Evolutionary conservation across 2,797 vertebrate genomes (phyloP).

Genomic region (Lithobates pipiens): DNA sequence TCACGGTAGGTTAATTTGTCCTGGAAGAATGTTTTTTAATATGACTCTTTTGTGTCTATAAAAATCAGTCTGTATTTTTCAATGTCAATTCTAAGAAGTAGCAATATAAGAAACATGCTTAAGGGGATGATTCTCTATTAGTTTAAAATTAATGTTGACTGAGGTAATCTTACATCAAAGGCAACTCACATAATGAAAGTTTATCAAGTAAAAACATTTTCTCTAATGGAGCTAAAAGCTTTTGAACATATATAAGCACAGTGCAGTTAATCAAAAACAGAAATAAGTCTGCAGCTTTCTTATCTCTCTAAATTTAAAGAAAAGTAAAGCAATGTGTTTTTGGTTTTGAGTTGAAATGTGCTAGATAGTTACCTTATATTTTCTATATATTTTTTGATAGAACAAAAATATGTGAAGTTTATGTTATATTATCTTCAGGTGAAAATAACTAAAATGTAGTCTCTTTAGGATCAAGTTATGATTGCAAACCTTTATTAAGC

Average conservation of each 20-base stretch:
- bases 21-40: conserved; percentile 1
- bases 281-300: conserved; percentile 35
- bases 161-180: conserved; percentile 58
- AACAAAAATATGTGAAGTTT: too few species aligned
- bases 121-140: conserved; percentile 37
- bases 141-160: conserved; percentile 55
- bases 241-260: conserved; percentile 46
- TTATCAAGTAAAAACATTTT: conserved; percentile 56
- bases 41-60: conserved; percentile 16
- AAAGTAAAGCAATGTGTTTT: conserved; percentile 2
- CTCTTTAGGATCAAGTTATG: too few species aligned
- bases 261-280: conserved; percentile 46
- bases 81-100: conserved; percentile 26
- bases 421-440: too few species aligned
- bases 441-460: too few species aligned
- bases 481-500: too few species aligned
- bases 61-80: conserved; percentile 29
- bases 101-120: conserved; percentile 24
- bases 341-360: neutral
- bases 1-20: too few species aligned
- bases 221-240: conserved; percentile 59
- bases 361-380: neutral
- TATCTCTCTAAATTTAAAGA: conserved; percentile 20
- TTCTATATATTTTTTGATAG: neutral
- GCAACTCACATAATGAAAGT: conserved; percentile 49